Base-by-base conservation (phyloP, 1,140 invertebrate genomes). In the Leptopilina clavipes region DNA sequence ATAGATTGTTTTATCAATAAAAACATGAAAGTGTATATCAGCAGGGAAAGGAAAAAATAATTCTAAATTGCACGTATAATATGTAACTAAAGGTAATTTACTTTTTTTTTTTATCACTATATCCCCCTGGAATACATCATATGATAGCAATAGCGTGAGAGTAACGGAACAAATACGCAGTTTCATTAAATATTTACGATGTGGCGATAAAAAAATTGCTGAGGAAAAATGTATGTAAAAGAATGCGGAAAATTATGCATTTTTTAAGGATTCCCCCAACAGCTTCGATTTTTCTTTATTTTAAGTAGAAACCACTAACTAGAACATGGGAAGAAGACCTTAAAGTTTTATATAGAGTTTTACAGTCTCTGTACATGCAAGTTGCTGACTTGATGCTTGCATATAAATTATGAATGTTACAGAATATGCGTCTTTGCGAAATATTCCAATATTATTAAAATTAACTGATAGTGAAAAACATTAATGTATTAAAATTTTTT, bases 161-260 rank as follows among this genome's bases (percentile, higher is more conserved):
- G 22, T 65, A 37, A n/a, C 12, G 6, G 10, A 31, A 65, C 19
- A 65, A 65, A 65, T 65, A 65, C 22, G 22, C 19, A 1, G 56
- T 65, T 65, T 65, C 56, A 31, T 65, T 14, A 31, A 31, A 65
- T 6, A 65, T 65, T 65, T 65, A 19, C 19, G 3, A 65, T 14
- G 22, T 31, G 3, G 56, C 17, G 19, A 59, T 59, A 65, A 65
- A 65, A 40, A 25, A 14, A 65, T 5, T n/a, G 11, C 3, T 65
- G 22, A 31, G 22, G 3, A 65, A 11, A 2, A n/a, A n/a, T 37
- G 14, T 65, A 65, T 65, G 56, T 65, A 31, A 65, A 65, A 65
- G 25, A 12, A 59, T 59, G 56, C 22, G 25, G 11, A 65, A 65
- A 65, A 65, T n/a, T 14, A 31, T 65, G 56, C 54, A 22, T 19